Conservation (phyloP, 35 echinoderm and acorn worm species). For the Anneissia japonica region DNA sequence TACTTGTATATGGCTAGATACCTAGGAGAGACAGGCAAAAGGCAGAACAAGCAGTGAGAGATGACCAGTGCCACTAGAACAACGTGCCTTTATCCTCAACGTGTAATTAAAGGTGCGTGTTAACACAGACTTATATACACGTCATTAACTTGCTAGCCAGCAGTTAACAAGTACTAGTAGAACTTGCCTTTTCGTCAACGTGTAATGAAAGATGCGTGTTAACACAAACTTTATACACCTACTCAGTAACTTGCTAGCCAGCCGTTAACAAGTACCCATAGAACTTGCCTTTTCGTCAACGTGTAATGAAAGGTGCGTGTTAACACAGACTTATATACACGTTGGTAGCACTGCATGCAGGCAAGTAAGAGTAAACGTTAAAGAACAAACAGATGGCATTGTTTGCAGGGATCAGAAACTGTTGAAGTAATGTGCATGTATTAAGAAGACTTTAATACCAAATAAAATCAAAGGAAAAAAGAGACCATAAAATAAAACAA, state of each 20-base stretch:
- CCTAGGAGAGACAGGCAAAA: slow-evolving; percentile 52
- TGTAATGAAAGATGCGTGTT: background rate
- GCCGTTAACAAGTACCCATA: background rate
- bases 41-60: background rate
- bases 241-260: too few relatives aligned
- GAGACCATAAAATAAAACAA: background rate
- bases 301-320: background rate
- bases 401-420: background rate
- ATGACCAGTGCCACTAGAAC: background rate
- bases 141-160: too few relatives aligned
- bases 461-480: background rate
- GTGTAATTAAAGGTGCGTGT: background rate
- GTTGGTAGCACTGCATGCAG: background rate
- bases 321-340: background rate
- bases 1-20: slow-evolving; percentile 98
- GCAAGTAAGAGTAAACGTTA: background rate
- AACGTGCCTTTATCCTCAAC: background rate
- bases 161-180: background rate
- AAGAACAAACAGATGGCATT: background rate
- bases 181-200: background rate
- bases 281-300: background rate
- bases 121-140: background rate
- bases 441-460: background rate
- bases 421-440: background rate
- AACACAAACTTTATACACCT: background rate